Conservation (phyloP, 2,113 vertebrate genomes). For the Sminthopsis crassicaudata region DNA sequence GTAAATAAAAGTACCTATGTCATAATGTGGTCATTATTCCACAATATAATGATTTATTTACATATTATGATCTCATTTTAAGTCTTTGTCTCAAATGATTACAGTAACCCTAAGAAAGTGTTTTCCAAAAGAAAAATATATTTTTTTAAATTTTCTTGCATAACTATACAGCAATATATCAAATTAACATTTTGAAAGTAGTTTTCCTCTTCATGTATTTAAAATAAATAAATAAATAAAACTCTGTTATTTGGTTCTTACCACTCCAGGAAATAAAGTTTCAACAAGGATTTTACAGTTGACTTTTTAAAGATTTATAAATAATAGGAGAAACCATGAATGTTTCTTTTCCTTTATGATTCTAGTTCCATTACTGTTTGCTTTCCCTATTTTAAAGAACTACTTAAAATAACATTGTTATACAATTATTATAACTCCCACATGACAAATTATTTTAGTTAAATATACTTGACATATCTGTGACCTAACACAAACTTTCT, state of each 20-base stretch:
- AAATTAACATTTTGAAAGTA: not conserved
- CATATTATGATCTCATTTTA: not conserved
- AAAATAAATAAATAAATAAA: conserved; percentile 36
- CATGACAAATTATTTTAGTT: conserved; percentile 72
- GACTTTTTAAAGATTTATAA: conserved; percentile 68
- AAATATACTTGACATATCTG: conserved; percentile 71
- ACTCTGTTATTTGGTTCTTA: not conserved
- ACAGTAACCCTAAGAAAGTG: conserved; percentile 1
- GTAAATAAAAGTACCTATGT: not conserved
- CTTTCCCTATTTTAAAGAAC: not conserved
- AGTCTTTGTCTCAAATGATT: not conserved
- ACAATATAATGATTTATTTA: not conserved
- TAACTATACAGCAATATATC: not conserved
- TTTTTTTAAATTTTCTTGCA: not conserved
- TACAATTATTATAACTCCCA: conserved; percentile 9
- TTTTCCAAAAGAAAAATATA: conserved; percentile 20
- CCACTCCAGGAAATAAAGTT: conserved; percentile 5
- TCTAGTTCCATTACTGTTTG: not conserved
- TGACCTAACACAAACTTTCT: conserved; percentile 61
- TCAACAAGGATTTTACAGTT: conserved; percentile 36
- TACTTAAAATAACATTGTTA: not conserved
- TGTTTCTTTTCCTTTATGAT: conserved; percentile 33
- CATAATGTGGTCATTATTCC: not conserved
- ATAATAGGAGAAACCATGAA: conserved; percentile 52
- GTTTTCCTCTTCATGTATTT: not conserved